phyloP scores from a whole-genome alignment of 1,140 invertebrate species.

The Tetragnatha versicolor region DNA sequence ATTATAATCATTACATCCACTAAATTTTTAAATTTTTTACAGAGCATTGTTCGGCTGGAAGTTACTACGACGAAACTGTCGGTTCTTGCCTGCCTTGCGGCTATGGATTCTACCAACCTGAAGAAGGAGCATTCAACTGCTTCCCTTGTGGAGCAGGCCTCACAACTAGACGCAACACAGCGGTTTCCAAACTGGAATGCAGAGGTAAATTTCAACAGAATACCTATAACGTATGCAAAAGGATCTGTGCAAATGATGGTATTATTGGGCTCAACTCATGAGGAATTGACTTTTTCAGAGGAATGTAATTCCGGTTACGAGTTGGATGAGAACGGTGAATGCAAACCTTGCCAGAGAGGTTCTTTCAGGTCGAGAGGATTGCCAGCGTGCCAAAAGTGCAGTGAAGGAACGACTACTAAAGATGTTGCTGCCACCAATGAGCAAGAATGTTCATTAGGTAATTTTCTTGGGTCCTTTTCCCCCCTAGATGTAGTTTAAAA shows the following conservation, averaged over 20 bases:
- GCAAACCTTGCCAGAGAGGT: constrained; percentile 89
- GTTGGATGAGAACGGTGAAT: constrained; percentile 85
- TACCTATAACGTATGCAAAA: too few species aligned
- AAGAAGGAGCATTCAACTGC: constrained; percentile 89
- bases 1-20: too few species aligned
- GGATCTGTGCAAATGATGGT: too few species aligned
- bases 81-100: constrained; percentile 89
- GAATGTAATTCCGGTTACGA: constrained; percentile 91
- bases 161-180: constrained; percentile 89
- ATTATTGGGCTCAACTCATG: too few species aligned
- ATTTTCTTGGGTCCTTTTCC: too few species aligned
- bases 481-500: not conserved
- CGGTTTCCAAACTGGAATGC: constrained; percentile 74
- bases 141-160: constrained; percentile 88
- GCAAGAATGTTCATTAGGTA: constrained; percentile 86
- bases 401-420: constrained; percentile 85
- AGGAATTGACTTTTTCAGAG: constrained; percentile 30
- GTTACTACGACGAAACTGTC: constrained; percentile 85
- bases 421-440: constrained; percentile 80
- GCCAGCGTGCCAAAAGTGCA: constrained; percentile 87
- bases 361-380: constrained; percentile 87
- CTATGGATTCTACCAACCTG: constrained; percentile 91
- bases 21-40: too few species aligned
- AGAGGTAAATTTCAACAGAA: constrained; percentile 58
- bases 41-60: constrained; percentile 89